Conservation (phyloP, 1,140 invertebrate genomes). For the Hycleus cichorii region DNA sequence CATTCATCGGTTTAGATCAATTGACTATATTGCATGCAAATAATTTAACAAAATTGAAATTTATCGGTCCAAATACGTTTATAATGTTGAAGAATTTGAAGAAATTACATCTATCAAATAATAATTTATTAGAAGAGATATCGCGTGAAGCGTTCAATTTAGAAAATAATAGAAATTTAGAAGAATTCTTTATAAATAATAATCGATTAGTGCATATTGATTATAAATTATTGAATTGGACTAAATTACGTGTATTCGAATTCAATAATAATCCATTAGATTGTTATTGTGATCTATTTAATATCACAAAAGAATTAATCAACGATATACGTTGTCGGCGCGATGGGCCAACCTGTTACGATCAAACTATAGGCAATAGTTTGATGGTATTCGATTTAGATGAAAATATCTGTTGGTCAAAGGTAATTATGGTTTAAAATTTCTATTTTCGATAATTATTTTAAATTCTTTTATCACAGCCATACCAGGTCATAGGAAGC, state of each 20-base stretch:
- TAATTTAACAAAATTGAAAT: conserved; percentile 46
- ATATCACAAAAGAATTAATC: conserved; percentile 25
- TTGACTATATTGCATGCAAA: conserved; percentile 34
- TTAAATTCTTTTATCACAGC: too few species aligned
- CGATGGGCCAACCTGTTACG: conserved; percentile 30
- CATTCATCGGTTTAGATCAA: conserved; percentile 45
- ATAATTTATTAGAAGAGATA: background rate
- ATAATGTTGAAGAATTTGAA: conserved; percentile 44
- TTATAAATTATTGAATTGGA: conserved; percentile 28
- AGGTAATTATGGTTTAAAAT: background rate
- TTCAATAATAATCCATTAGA: conserved; percentile 51
- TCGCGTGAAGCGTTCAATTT: background rate
- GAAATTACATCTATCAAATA: conserved; percentile 45
- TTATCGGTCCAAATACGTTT: conserved; percentile 47
- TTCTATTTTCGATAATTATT: too few species aligned
- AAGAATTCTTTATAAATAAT: conserved; percentile 33
- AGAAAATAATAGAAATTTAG: background rate
- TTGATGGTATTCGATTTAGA: conserved; percentile 20
- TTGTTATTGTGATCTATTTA: conserved; percentile 49
- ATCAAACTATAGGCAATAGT: conserved; percentile 9
- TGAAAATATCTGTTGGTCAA: conserved; percentile 16
- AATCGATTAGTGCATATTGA: conserved; percentile 28
- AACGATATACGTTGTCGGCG: conserved; percentile 21
- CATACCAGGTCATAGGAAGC: too few species aligned
- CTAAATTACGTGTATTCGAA: conserved; percentile 36